Conservation (phyloP, 1,140 invertebrate genomes). For the Drosophila gunungcola region DNA sequence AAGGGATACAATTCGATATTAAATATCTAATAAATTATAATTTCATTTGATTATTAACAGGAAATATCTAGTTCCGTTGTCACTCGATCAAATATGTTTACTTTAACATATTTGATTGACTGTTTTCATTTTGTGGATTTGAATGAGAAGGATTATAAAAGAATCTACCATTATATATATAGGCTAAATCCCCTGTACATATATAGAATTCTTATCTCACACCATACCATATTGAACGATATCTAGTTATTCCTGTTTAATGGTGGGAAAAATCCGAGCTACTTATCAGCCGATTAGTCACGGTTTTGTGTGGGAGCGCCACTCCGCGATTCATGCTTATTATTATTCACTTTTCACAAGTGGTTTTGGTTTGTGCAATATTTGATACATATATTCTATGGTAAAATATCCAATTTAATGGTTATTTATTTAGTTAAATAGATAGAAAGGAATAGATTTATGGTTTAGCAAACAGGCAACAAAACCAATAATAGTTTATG, state of each 20-base stretch:
- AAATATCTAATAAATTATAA: neutral
- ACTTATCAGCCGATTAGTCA: constrained; percentile 18
- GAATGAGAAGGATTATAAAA: neutral
- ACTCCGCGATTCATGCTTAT: neutral
- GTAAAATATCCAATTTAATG: too few relatives aligned
- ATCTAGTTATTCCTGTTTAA: neutral
- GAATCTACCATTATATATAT: neutral
- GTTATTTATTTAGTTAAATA: too few relatives aligned
- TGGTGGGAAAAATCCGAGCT: neutral
- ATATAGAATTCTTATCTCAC: neutral
- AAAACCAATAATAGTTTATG: too few relatives aligned
- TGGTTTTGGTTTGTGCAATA: too few relatives aligned
- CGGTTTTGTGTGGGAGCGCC: neutral
- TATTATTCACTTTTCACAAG: neutral
- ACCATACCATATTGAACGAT: neutral
- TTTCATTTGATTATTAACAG: neutral
- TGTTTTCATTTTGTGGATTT: neutral
- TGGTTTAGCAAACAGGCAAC: too few relatives aligned
- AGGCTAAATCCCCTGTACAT: neutral
- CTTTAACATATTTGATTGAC: too few relatives aligned
- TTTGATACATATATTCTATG: too few relatives aligned
- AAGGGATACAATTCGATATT: neutral
- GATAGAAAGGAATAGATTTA: too few relatives aligned
- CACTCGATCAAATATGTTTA: neutral
- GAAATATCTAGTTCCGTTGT: neutral